Evolutionary conservation across 2,797 vertebrate genomes (phyloP).

Genomic region (Spinus olivaceus): DNA sequence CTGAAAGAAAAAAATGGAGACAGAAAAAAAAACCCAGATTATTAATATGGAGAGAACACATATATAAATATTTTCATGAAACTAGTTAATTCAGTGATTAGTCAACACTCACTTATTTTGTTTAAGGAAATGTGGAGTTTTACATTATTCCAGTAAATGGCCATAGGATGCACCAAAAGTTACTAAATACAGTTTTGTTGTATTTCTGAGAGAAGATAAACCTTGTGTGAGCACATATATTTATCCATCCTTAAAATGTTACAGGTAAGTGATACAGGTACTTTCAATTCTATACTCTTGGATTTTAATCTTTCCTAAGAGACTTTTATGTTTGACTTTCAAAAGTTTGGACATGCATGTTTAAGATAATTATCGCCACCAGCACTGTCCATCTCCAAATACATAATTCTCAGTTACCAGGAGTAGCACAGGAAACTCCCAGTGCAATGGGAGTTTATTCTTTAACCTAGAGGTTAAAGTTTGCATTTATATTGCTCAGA

Average conservation of each 20-base stretch:
- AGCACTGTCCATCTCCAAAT: not conserved
- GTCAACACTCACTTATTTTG: not conserved
- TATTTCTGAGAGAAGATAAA: not conserved
- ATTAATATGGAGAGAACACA: not conserved
- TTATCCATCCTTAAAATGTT: not conserved
- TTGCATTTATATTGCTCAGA: not conserved
- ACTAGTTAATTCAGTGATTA: not conserved
- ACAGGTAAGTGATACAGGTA: rapidly evolving
- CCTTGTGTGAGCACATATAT: not conserved
- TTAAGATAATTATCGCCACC: rapidly evolving
- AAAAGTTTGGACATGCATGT: rapidly evolving
- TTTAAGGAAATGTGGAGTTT: not conserved
- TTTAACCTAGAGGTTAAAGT: not conserved
- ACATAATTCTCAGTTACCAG: not conserved
- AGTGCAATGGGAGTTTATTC: not conserved
- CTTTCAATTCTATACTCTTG: not conserved
- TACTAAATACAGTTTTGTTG: not conserved
- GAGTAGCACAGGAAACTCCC: not conserved
- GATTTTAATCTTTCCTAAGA: not conserved
- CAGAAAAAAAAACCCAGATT: not conserved
- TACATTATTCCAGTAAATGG: not conserved
- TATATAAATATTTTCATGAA: not conserved
- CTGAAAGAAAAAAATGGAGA: not conserved
- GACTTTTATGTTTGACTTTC: not conserved
- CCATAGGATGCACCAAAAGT: not conserved